Base-by-base conservation (phyloP, 2,888 invertebrate genomes). In the Gymnocheta viridis region DNA sequence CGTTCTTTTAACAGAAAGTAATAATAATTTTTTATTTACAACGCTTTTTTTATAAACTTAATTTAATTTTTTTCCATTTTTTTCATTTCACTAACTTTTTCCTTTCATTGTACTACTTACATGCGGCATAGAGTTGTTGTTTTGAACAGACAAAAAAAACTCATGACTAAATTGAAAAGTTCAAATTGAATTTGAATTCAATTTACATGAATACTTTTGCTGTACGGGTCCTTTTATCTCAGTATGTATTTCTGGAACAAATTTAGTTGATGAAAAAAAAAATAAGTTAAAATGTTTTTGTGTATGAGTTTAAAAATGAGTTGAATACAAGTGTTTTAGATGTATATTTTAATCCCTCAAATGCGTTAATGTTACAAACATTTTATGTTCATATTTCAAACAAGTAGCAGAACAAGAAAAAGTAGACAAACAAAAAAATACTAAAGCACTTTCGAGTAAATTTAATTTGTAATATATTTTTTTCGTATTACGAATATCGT, bases 101-200 rank as follows among this genome's bases (percentile, higher is more conserved):
- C 51, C 54, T 49, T 62, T 62, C 24, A 70, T 44, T 67, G 22
- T 49, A 41, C 32, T 27, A 47, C 47, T 54, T 60, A 58, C 58
- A 47, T 47, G 62, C 62, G 70, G 70, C 41, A 70, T 66, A 44
- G 32, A 54, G 47, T 69, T 77, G 56, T 64, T 64, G 38, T 41
- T 24, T 38, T 27, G 19, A 76, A 24, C 54, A 54, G 32, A 54
- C 29, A 7, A 56, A 56, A 58, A 14, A 47, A 56, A 56, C 35
- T 54, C 69, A 69, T 14, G 78, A 49, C 78, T 80, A 91, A 91
- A 91, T 91, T 91, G 90, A 90, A 91, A 87, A 86, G 86, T 91
- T 91, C 90, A 91, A 91, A 91, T 91, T 91, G 89, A 91, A 91
- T 91, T 91, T 91, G 89, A 90, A 90, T 91, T 90, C 91, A 91